Conservation (phyloP, 2,888 invertebrate species). For the Piscicola geometra region DNA sequence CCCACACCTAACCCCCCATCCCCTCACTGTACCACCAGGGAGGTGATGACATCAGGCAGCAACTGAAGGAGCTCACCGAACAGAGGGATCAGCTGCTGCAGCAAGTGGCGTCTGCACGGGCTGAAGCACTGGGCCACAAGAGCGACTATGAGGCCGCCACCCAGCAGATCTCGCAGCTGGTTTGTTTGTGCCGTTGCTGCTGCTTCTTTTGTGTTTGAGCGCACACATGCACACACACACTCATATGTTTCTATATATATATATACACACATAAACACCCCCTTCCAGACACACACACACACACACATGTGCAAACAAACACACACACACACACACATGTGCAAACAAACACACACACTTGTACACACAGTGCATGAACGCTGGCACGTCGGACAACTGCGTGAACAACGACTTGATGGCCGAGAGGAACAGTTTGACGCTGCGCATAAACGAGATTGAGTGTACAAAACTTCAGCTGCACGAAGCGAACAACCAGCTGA, state of each 20-base stretch:
- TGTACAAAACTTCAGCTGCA: not conserved
- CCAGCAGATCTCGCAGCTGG: slow-evolving; percentile 41
- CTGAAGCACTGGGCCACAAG: slow-evolving; percentile 43
- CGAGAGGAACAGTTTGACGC: slow-evolving; percentile 36
- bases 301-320: too few relatives aligned
- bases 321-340: too few relatives aligned
- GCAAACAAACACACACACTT: too few relatives aligned
- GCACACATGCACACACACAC: too few relatives aligned
- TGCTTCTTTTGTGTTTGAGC: too few relatives aligned
- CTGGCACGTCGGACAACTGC: slow-evolving; percentile 16
- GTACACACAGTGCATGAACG: slow-evolving; percentile 19
- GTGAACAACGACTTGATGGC: slow-evolving; percentile 28
- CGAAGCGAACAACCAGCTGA: slow-evolving; percentile 34
- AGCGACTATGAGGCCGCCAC: slow-evolving; percentile 42
- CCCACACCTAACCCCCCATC: too few relatives aligned
- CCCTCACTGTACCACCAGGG: too few relatives aligned
- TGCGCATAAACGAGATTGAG: slow-evolving; percentile 36
- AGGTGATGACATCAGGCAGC: too few relatives aligned
- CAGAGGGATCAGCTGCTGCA: slow-evolving; percentile 31
- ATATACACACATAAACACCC: too few relatives aligned
- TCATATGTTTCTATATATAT: too few relatives aligned
- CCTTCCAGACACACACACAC: too few relatives aligned
- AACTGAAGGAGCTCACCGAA: not conserved
- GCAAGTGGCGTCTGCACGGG: slow-evolving; percentile 39
- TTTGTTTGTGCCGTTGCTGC: too few relatives aligned